Evolutionary conservation across 2,797 vertebrate species (phyloP).

Genomic region (Sebastes glaucus): DNA sequence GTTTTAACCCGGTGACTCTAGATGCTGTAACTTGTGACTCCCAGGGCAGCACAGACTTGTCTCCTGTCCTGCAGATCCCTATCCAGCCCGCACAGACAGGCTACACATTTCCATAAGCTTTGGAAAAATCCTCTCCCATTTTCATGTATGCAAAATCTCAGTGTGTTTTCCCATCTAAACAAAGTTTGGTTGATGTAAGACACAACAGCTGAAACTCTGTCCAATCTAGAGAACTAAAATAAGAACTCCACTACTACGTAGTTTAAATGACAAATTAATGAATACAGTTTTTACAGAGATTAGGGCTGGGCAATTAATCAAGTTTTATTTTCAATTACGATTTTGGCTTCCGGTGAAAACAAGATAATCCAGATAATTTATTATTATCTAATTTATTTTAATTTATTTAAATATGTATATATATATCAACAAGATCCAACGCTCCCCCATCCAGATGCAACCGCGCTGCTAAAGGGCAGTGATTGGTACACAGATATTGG

Average conservation of each 20-base stretch:
- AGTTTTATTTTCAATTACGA: too few species aligned
- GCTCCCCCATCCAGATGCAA: too few species aligned
- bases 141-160: slow-evolving; percentile 68
- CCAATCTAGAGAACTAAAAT: not conserved
- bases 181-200: not conserved
- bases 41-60: not conserved
- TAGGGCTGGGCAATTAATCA: not conserved
- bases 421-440: too few species aligned
- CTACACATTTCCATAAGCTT: slow-evolving; percentile 69
- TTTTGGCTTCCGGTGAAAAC: too few species aligned
- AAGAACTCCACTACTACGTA: not conserved
- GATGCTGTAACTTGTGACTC: slow-evolving; percentile 25
- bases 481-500: too few species aligned
- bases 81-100: not conserved
- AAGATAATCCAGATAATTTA: too few species aligned
- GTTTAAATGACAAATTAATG: not conserved
- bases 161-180: slow-evolving; percentile 26
- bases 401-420: too few species aligned
- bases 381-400: too few species aligned
- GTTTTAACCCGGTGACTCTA: slow-evolving; percentile 9
- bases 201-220: not conserved
- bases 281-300: not conserved
- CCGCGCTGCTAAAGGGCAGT: too few species aligned
- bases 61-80: not conserved
- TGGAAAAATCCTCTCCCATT: slow-evolving; percentile 52